phyloP scores from a whole-genome alignment of 1,140 invertebrate genomes.

The Drosophila pallidifrons region DNA sequence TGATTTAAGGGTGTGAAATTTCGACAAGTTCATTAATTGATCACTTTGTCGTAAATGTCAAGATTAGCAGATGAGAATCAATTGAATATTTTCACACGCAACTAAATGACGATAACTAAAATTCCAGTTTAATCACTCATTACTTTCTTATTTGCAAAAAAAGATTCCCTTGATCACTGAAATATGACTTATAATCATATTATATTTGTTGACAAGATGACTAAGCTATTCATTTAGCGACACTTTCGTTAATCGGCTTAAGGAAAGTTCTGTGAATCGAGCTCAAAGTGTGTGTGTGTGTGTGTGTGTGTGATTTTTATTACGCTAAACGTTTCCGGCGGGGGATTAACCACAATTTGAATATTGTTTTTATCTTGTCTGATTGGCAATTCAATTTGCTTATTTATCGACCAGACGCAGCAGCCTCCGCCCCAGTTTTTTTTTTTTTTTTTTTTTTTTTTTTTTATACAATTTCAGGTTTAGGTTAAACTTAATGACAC shows the following conservation, averaged over 20 bases:
- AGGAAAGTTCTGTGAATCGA: background rate
- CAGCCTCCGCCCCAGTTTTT: background rate
- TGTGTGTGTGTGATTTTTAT: background rate
- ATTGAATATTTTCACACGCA: too few relatives aligned
- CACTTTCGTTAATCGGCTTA: background rate
- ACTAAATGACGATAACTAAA: too few relatives aligned
- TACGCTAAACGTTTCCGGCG: background rate
- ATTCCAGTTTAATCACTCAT: too few relatives aligned
- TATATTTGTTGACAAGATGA: too few relatives aligned
- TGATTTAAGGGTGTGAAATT: background rate
- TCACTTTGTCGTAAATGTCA: background rate
- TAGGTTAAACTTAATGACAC: conserved; percentile 6
- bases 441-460: background rate
- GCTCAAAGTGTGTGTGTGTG: background rate
- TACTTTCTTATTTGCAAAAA: too few relatives aligned
- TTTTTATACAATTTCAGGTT: background rate
- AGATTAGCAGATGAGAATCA: background rate
- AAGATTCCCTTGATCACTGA: too few relatives aligned
- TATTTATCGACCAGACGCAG: conserved; percentile 4
- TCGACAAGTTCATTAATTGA: background rate
- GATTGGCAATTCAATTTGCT: conserved; percentile 1
- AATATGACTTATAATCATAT: too few relatives aligned
- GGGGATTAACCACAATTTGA: conserved; percentile 22
- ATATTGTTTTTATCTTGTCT: conserved; percentile 19
- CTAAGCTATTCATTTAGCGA: too few relatives aligned